These are phyloP conservation scores for Sepiola atlantica DNA, from an alignment of 2,888 invertebrate genomes.

Conservation along the genomic window DNA sequence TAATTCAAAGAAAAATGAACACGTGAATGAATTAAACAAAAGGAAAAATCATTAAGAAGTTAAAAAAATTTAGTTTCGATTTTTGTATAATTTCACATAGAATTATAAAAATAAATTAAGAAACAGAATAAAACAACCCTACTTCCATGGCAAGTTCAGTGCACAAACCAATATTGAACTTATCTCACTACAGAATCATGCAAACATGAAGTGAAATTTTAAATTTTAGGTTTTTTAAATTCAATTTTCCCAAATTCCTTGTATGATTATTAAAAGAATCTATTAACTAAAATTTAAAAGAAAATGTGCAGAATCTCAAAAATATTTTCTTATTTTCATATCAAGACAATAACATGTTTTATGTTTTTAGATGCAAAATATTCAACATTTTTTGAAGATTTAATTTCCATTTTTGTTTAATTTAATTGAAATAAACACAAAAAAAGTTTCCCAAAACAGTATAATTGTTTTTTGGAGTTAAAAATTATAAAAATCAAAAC, in stretches of 20 bases:
- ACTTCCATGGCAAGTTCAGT: not conserved
- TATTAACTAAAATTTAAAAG: not conserved
- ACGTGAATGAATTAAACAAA: not conserved
- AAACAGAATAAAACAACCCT: no score
- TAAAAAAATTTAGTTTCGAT: not conserved
- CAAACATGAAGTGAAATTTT: not conserved
- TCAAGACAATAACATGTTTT: not conserved
- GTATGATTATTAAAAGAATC: not conserved
- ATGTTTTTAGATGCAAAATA: not conserved
- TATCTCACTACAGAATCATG: not conserved
- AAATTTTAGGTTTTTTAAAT: not conserved
- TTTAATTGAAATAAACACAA: not conserved
- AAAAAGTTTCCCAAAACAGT: not conserved
- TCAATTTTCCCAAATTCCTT: not conserved
- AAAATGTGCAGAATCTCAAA: not conserved
- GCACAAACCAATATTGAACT: not conserved
- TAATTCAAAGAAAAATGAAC: not conserved
- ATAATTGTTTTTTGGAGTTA: not conserved
- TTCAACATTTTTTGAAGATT: not conserved
- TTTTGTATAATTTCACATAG: not conserved
- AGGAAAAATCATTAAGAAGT: not conserved
- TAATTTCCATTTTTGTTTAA: not conserved
- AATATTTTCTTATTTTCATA: not conserved
- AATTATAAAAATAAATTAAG: no score
- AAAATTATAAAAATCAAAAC: no score